These are phyloP conservation scores for Pteria penguin DNA, from an alignment of 2,888 invertebrate genomes.

Conservation along the genomic window DNA sequence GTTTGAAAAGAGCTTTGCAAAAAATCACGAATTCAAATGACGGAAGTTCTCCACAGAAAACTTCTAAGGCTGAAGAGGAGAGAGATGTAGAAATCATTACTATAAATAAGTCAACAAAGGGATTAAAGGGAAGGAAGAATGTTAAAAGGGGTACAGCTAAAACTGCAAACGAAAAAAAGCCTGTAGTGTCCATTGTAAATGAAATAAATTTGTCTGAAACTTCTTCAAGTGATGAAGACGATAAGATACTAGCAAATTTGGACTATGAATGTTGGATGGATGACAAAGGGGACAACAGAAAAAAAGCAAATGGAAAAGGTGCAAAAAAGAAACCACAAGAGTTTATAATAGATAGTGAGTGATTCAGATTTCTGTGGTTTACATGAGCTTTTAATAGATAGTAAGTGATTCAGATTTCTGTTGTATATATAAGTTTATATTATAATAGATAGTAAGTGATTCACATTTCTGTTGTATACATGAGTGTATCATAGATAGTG, in stretches of 20 bases:
- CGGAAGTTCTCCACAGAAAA: neutral
- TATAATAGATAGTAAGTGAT: too few relatives aligned
- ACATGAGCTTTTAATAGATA: too few relatives aligned
- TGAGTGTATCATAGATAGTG: too few relatives aligned
- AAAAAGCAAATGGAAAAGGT: neutral
- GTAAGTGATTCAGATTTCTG: too few relatives aligned
- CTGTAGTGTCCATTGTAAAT: conserved; percentile 18
- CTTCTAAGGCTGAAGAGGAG: neutral
- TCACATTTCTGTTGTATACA: too few relatives aligned
- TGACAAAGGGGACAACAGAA: neutral
- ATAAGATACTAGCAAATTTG: conserved; percentile 34
- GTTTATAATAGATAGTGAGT: neutral
- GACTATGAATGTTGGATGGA: conserved; percentile 30
- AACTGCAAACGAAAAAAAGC: neutral
- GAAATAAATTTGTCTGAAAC: conserved; percentile 61
- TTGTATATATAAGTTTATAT: too few relatives aligned
- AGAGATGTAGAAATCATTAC: neutral
- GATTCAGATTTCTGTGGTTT: neutral
- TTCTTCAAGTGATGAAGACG: conserved; percentile 53
- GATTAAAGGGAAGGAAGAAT: conserved; percentile 26
- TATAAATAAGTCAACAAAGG: conserved; percentile 7
- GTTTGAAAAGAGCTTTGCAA: conserved; percentile 49
- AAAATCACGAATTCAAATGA: neutral
- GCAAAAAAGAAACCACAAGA: neutral
- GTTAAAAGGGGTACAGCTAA: conserved; percentile 14